Base-by-base conservation (phyloP, 92 coral and sea anemone species). In the Montipora capitata region DNA sequence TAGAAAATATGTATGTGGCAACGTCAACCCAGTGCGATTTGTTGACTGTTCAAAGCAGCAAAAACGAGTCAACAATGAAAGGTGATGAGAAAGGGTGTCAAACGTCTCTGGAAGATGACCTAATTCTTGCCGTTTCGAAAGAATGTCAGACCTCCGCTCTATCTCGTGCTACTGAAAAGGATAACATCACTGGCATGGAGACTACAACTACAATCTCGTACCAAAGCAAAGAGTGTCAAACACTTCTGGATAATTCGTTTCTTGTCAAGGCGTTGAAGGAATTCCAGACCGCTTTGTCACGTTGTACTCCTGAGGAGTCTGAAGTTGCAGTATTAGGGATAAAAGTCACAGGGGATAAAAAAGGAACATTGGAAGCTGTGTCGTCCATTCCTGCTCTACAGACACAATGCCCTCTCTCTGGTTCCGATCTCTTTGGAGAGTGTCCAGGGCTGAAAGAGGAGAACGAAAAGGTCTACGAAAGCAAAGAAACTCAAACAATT, bases 1-100 rank as follows among this genome's bases (percentile, higher is more conserved):
- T 40, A 40, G 71, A 18, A 20, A 42, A 4, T n/a, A 0, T 18
- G 51, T 40, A 52, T 12, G 76, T 69, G 17, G 56, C 76, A 27
- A 52, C 85, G 27, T 52, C 85, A 81, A 49, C 68, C 14, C 85
- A 81, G 40, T 81, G 85, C 20, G 76, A 81, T 17, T 51, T 68
- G 68, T 9, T 81, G 40, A 63, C 77, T 5, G 18, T n/a, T 54
- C 76, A 15, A 5, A 35, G 16, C 49, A n/a, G 11, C 38, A 35
- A 35, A 16, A 77, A 69, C 2, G 54, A 4, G 27, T 35, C 57
- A 4, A 12, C 44, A 20, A 15, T 41, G 1, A 18, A 40, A 80
- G 51, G 2, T 9, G 72, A 42, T 5, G 74, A 56, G 49, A 81
- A 83, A 73, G 72, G 73, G 38, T 58, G 87, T 43, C 87, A 83